Conservation (phyloP, 2,888 invertebrate species). For the Drosophila rubida region DNA sequence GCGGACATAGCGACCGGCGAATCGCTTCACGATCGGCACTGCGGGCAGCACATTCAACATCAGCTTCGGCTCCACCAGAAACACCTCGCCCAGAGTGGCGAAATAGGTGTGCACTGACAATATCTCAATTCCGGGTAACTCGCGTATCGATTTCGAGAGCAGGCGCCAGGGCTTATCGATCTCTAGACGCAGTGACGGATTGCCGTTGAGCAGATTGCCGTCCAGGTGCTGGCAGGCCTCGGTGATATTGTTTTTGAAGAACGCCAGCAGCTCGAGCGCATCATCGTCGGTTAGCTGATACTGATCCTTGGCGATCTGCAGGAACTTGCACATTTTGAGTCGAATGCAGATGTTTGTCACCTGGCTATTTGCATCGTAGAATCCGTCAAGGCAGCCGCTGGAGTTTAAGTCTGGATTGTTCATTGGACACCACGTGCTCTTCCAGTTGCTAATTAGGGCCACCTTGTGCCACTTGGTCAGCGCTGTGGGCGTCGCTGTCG, state of each 20-base stretch:
- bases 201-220: neutral
- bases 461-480: neutral
- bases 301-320: slow-evolving; percentile 10
- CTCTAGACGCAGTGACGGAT: slow-evolving; percentile 10
- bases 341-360: neutral
- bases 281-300: slow-evolving; percentile 33
- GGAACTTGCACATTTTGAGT: slow-evolving; percentile 4
- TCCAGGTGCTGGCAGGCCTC: slow-evolving; percentile 31
- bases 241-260: slow-evolving; percentile 5
- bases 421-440: neutral
- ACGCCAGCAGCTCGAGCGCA: slow-evolving; percentile 31
- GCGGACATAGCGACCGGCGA: slow-evolving; percentile 25
- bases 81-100: neutral
- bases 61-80: neutral
- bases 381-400: slow-evolving; percentile 8
- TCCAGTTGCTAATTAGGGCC: fast-evolving
- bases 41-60: neutral
- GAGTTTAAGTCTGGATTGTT: neutral
- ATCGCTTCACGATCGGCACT: neutral
- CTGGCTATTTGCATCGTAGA: neutral
- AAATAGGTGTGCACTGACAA: neutral
- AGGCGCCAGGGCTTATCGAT: slow-evolving; percentile 44
- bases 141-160: slow-evolving; percentile 12
- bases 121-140: slow-evolving; percentile 2
- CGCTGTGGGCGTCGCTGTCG: slow-evolving; percentile 29